These are phyloP conservation scores for Elgaria multicarinata DNA, from an alignment of 2,113 vertebrate species.

Conservation along the genomic window DNA sequence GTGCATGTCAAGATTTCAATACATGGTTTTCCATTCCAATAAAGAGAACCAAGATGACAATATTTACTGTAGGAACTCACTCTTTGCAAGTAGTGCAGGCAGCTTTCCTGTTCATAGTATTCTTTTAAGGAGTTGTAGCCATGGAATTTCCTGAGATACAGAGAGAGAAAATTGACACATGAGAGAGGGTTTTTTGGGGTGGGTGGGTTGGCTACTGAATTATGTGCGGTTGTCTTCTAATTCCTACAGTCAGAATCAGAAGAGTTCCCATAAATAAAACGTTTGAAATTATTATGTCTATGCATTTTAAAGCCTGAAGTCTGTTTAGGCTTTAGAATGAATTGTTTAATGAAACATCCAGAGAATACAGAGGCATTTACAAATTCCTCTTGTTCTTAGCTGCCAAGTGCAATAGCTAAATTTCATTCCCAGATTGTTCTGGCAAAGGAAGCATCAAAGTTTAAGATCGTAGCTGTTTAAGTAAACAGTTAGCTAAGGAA, in stretches of 20 bases:
- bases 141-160: slow-evolving; percentile 90
- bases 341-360: neutral
- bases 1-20: neutral
- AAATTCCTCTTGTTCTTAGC: neutral
- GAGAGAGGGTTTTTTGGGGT: neutral
- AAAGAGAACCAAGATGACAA: neutral
- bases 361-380: neutral
- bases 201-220: accelerated
- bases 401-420: neutral
- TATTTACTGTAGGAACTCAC: slow-evolving; percentile 75
- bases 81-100: slow-evolving; percentile 93
- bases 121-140: slow-evolving; percentile 94
- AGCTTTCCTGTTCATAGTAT: slow-evolving; percentile 98
- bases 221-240: neutral
- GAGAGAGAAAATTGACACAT: neutral
- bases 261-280: neutral
- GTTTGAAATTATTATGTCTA: neutral
- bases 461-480: neutral
- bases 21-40: neutral
- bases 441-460: neutral
- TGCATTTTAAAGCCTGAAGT: neutral
- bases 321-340: neutral
- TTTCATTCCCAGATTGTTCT: neutral
- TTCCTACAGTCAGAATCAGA: neutral
- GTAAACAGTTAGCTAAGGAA: neutral